A percentile compares a stretch with the other conserved stretches of the same genome.
phyloP scores from a whole-genome alignment of 2,888 invertebrate species.

The Agrotis exclamationis region DNA sequence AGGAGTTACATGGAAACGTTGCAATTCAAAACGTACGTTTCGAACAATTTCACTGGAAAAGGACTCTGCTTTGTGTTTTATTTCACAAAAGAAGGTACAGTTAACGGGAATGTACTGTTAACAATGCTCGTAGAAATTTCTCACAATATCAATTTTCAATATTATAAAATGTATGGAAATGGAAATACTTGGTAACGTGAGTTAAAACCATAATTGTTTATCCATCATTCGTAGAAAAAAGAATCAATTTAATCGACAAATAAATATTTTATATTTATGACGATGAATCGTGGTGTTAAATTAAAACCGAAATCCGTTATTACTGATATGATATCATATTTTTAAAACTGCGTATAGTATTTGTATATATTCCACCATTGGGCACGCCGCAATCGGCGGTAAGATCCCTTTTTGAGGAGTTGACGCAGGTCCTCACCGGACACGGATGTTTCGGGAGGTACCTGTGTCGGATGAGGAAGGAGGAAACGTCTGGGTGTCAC shows the following conservation, averaged over 20 bases:
- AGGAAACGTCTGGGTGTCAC: too few relatives aligned
- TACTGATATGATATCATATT: too few relatives aligned
- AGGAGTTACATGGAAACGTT: background rate
- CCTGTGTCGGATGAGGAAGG: too few relatives aligned
- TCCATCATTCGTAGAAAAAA: background rate
- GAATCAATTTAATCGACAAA: background rate
- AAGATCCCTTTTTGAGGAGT: too few relatives aligned
- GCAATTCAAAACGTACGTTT: constrained; percentile 7
- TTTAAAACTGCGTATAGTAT: too few relatives aligned
- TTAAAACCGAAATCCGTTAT: too few relatives aligned
- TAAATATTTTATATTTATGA: background rate
- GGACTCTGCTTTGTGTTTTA: constrained; percentile 9
- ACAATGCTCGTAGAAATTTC: background rate
- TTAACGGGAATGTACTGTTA: constrained; percentile 3
- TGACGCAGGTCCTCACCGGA: too few relatives aligned
- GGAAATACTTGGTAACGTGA: background rate
- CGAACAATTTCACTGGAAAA: constrained; percentile 15
- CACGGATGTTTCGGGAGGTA: too few relatives aligned
- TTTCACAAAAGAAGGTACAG: constrained; percentile 3
- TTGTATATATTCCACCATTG: too few relatives aligned
- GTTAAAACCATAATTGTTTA: background rate
- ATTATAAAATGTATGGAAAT: background rate
- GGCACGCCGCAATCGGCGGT: too few relatives aligned
- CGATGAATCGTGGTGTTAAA: too few relatives aligned
- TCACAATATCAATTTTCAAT: constrained; percentile 1